These are phyloP conservation scores for Sandelia bainsii DNA, from an alignment of 2,797 vertebrate species.

Conservation along the genomic window DNA sequence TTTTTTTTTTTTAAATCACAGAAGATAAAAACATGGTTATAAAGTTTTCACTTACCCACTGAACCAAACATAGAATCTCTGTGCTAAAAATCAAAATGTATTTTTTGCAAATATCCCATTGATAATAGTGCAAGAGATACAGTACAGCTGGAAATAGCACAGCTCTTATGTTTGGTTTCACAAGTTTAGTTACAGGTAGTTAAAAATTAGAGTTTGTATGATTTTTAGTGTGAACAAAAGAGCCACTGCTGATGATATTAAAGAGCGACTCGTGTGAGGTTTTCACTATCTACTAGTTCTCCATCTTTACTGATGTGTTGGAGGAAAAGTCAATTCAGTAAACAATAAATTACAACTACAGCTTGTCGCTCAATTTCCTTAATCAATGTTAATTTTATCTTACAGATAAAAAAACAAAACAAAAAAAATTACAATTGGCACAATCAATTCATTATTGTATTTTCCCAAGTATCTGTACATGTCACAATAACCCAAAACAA, in stretches of 20 bases:
- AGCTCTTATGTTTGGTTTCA: conserved; percentile 63
- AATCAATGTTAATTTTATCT: conserved; percentile 72
- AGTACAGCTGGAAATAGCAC: conserved; percentile 69
- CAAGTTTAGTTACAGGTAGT: conserved; percentile 55
- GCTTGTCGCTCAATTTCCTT: conserved; percentile 69
- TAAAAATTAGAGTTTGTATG: conserved; percentile 65
- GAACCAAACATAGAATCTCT: conserved; percentile 69
- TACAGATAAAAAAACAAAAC: conserved; percentile 68
- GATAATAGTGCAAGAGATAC: conserved; percentile 79
- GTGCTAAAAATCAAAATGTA: conserved; percentile 70
- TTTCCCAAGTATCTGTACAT: conserved; percentile 78
- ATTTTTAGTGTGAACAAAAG: conserved; percentile 68
- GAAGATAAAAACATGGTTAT: conserved; percentile 65
- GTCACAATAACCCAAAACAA: conserved; percentile 72
- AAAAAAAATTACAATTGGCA: conserved; percentile 76
- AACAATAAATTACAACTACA: conserved; percentile 86
- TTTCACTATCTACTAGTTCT: conserved; percentile 48
- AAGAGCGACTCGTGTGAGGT: conserved; percentile 12
- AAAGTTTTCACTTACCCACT: conserved; percentile 48
- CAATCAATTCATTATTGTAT: conserved; percentile 76
- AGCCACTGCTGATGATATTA: conserved; percentile 38
- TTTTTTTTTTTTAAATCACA: conserved; percentile 37
- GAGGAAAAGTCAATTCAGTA: conserved; percentile 62
- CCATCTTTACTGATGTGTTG: conserved; percentile 34
- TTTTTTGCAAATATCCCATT: conserved; percentile 71